Evolutionary conservation across 2,113 vertebrate species (phyloP).

Genomic region (Caretta caretta): DNA sequence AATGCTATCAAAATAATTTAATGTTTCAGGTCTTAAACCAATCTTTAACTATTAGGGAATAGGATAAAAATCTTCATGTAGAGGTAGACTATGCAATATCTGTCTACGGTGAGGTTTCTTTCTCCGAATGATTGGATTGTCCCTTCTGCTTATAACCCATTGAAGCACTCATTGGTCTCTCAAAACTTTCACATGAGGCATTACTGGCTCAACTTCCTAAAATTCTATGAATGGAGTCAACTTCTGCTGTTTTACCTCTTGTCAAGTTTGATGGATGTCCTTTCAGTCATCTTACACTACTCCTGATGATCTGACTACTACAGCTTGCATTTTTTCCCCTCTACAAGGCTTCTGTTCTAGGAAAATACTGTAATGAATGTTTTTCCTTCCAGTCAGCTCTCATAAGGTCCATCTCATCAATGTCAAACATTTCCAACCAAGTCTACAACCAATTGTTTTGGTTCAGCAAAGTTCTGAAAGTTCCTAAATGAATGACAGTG

Average conservation of each 20-base stretch:
- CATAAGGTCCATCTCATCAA: background rate
- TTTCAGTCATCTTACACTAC: background rate
- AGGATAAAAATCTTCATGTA: background rate
- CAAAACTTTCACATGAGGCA: fast-evolving
- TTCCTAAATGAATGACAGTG: fast-evolving
- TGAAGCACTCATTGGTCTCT: background rate
- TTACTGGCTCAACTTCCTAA: no score
- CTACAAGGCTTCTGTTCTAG: background rate
- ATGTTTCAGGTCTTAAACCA: background rate
- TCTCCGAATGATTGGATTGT: background rate
- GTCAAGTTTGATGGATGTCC: background rate
- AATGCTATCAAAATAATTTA: background rate
- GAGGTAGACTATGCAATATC: background rate
- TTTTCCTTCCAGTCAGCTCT: background rate
- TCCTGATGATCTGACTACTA: background rate
- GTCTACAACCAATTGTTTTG: fast-evolving
- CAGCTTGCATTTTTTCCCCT: fast-evolving
- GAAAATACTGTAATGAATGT: background rate
- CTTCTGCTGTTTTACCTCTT: background rate
- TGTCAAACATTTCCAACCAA: background rate
- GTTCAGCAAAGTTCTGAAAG: background rate
- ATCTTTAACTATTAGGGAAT: background rate
- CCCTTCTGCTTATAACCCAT: fast-evolving
- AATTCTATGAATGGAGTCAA: fast-evolving
- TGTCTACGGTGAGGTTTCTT: background rate